These are phyloP conservation scores for Pogonocherus hispidulus DNA, from an alignment of 2,888 invertebrate species.

Conservation along the genomic window DNA sequence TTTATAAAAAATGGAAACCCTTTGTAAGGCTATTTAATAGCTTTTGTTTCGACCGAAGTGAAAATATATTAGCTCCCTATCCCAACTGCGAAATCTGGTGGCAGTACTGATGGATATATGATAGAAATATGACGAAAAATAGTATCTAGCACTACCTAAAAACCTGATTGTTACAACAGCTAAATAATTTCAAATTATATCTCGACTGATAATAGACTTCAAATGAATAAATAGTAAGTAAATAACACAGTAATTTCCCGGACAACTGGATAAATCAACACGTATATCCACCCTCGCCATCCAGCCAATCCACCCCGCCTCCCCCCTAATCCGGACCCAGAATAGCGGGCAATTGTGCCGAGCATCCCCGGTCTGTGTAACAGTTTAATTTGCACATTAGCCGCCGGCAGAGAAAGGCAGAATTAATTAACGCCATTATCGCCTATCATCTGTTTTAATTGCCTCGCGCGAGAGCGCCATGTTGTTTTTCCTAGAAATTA, in stretches of 20 bases:
- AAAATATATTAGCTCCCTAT: too few relatives aligned
- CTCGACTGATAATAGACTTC: too few relatives aligned
- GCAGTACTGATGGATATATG: too few relatives aligned
- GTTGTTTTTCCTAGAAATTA: constrained; percentile 70
- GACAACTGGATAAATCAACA: constrained; percentile 4
- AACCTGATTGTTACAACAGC: too few relatives aligned
- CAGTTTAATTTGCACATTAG: constrained; percentile 71
- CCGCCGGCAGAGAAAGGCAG: constrained; percentile 69
- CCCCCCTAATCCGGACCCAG: constrained; percentile 22
- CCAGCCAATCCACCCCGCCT: neutral
- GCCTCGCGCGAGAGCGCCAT: constrained; percentile 68
- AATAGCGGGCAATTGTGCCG: constrained; percentile 51
- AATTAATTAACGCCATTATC: constrained; percentile 71
- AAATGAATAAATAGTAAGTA: too few relatives aligned
- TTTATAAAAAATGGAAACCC: too few relatives aligned
- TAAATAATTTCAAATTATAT: too few relatives aligned
- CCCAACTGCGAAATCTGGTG: too few relatives aligned
- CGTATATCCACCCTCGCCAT: constrained; percentile 25
- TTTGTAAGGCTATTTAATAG: too few relatives aligned
- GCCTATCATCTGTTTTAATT: constrained; percentile 71
- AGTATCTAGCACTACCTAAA: too few relatives aligned
- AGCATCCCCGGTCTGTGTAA: constrained; percentile 66
- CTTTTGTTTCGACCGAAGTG: too few relatives aligned
- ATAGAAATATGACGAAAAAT: too few relatives aligned
- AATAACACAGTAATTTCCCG: neutral